Evolutionary conservation across 2,888 invertebrate genomes (phyloP).

Genomic region (Unio pictorum): DNA sequence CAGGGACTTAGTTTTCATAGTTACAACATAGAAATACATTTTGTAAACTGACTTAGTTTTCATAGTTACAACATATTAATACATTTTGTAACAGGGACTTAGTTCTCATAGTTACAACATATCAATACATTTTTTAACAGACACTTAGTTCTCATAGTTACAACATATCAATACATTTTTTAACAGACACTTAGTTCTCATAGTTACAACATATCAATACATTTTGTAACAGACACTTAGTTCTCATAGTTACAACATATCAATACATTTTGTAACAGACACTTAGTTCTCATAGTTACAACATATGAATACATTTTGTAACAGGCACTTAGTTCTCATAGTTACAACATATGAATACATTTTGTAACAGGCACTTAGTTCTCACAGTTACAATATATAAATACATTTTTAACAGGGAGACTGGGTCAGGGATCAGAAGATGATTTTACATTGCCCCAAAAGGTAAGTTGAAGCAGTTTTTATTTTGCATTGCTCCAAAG

Average conservation of each 20-base stretch:
- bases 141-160: neutral
- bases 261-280: slow-evolving; percentile 39
- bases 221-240: slow-evolving; percentile 42
- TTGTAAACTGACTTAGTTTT: neutral
- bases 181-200: slow-evolving; percentile 38
- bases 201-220: neutral
- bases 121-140: slow-evolving; percentile 3
- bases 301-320: slow-evolving; percentile 2
- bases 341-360: neutral
- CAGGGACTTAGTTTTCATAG: slow-evolving; percentile 36
- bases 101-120: neutral
- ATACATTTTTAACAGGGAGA: slow-evolving; percentile 43
- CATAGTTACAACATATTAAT: neutral
- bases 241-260: neutral
- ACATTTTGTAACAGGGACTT: slow-evolving; percentile 42
- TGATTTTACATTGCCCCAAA: slow-evolving; percentile 61
- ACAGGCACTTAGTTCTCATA: slow-evolving; percentile 36
- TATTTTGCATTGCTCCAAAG: slow-evolving; percentile 53
- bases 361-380: neutral
- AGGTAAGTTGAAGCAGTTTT: slow-evolving; percentile 35
- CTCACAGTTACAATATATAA: neutral
- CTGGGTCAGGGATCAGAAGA: slow-evolving; percentile 68
- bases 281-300: neutral
- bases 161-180: slow-evolving; percentile 1
- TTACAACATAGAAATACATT: neutral